Evolutionary conservation across 2,113 vertebrate species (phyloP), one percentile per base, ranked within the genome.

Genomic region (Sprattus sprattus): DNA sequence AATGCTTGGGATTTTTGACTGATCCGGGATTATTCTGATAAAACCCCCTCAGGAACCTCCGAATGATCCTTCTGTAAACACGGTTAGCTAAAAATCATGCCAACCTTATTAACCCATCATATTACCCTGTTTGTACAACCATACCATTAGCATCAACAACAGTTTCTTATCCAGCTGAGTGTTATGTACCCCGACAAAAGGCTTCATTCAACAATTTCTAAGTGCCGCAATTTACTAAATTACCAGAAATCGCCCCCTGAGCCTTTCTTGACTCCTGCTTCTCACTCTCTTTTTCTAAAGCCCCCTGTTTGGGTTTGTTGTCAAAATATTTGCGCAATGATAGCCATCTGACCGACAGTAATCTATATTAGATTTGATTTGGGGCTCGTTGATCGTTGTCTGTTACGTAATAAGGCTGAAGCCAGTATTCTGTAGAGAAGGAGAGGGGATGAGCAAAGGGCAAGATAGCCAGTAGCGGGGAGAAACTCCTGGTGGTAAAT

Each of bases 1-100:
- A 90, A 91, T 88, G 82, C 90, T 87, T 88, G 13, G 67, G 87
- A 86, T 54, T 71, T 86, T 89, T 83, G 85, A 85, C 84, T 92
- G 90, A 92, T 91, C 91, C 86, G 82, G 86, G 88, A 87, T 92
- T 92, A 92, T 92, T 92, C 89, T 87, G 89, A 93, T 93, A 89
- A 92, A 93, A 90, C 89, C 86, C 85, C 91, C 91, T 89, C 86
- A 4, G 85, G 90, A 91, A 92, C 91, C 88, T 88, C 71, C 71
- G 71, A 82, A 49, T 83, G 87, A 92, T 87, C 90, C 86, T 80
- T 90, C 32, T 86, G 92, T 92, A 93, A 94, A 92, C 91, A 93
- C 50, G 86, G 83, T 90, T 90, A 91, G 92, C 90, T 91, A 88
- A 91, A 92, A 92, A 90, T 88, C 89, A 88, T 86, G 87, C 84